Base-by-base conservation (phyloP, 2,888 invertebrate genomes). In the Tiliacea citrago region DNA sequence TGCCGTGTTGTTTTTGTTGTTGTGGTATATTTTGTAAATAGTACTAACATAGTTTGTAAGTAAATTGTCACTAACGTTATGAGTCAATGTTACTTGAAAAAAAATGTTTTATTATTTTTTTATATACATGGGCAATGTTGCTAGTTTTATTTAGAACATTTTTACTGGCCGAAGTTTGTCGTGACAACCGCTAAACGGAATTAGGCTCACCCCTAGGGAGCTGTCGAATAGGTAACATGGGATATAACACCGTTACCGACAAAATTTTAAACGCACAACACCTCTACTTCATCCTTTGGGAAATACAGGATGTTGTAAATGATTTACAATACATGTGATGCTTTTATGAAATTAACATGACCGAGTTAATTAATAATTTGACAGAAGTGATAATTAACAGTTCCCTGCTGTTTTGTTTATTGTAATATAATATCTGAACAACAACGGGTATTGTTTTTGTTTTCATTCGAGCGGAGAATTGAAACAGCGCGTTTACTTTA, bases 391-490 rank as follows among this genome's bases (percentile, higher is more conserved):
- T 55, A 49, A 62, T 75, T 51, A 58, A 16, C 63, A 45, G 49
- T 57, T 16, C 21, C 39, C n/a, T 51, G 45, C 5, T 24, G 21
- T 76, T 75, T 66, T 47, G 21, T 75, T 73, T 67, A 55, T 61
- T 55, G 70, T 72, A 35, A 65, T 72, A 75, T 69, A 73, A 74
- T 79, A 79, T 66, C 71, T 55, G 58, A 74, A 70, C 49, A 62
- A 16, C 65, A 74, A 47, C 49, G 13, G 49, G 2, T 58, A 35
- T 13, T 79, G 72, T 82, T 81, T 68, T 79, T 84, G 84, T 84
- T 81, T 71, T 53, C 42, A 45, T 66, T 73, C 24, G 29, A 72
- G 53, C 6, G 29, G 57, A 61, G 42, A 68, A 75, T 66, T 60
- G 61, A 58, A 74, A 74, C 29, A 39, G 35, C 13, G 21, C 39